These are phyloP conservation scores for Flabesymbios commensalis DNA, from an alignment of 2,888 invertebrate genomes.

Conservation along the genomic window DNA sequence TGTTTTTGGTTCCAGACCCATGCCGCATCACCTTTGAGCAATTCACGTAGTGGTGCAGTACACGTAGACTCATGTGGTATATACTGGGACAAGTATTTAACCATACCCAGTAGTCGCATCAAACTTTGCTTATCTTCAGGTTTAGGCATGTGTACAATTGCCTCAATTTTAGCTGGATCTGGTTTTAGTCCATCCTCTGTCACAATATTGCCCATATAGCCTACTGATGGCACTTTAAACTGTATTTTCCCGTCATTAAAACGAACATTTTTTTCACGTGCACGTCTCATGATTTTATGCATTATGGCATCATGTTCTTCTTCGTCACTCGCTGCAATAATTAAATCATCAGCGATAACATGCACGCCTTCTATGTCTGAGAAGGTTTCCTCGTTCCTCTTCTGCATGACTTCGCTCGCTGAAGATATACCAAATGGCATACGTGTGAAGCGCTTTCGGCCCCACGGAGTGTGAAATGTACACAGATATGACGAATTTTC, in stretches of 20 bases:
- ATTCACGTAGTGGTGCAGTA: slow-evolving; percentile 16
- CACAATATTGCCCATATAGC: slow-evolving; percentile 4
- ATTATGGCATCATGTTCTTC: not conserved
- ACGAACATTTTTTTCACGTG: not conserved
- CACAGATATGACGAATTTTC: slow-evolving; percentile 17
- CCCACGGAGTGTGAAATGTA: slow-evolving; percentile 30
- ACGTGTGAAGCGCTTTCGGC: slow-evolving; percentile 28
- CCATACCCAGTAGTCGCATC: slow-evolving; percentile 31
- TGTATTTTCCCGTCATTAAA: slow-evolving; percentile 14
- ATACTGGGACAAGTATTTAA: slow-evolving; percentile 35
- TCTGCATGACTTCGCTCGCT: slow-evolving; percentile 28
- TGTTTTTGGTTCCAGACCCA: slow-evolving; percentile 20
- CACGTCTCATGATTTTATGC: not conserved
- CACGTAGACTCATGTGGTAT: slow-evolving; percentile 34
- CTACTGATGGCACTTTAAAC: slow-evolving; percentile 3
- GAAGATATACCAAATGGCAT: slow-evolving; percentile 33
- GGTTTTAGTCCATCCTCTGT: slow-evolving; percentile 16
- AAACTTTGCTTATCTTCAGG: slow-evolving; percentile 34
- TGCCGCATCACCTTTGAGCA: not conserved
- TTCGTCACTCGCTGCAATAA: not conserved
- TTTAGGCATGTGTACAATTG: slow-evolving; percentile 33
- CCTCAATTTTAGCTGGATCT: slow-evolving; percentile 29
- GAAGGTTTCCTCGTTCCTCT: slow-evolving; percentile 22
- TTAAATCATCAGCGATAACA: slow-evolving; percentile 1
- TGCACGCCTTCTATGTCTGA: not conserved